Percentiles rank a stretch among this genome's conserved stretches.
phyloP scores from a whole-genome alignment of 2,888 invertebrate species.

The Litoditis marina region DNA sequence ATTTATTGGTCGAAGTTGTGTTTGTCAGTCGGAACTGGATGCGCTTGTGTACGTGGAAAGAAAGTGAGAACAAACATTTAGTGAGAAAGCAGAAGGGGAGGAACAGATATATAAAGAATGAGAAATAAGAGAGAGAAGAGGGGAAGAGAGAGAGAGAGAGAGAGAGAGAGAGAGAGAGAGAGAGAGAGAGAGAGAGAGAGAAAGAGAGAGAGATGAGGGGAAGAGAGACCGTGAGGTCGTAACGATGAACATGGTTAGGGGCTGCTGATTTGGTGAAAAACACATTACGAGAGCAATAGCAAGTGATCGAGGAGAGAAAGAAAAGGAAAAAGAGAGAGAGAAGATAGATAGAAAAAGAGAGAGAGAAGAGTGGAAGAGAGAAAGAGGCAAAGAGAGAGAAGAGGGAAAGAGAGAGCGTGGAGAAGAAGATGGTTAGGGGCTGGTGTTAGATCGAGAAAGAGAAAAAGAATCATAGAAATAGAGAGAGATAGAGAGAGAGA shows the following conservation, averaged over 20 bases:
- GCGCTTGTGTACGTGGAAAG: no score
- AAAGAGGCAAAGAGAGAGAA: constrained; percentile 7
- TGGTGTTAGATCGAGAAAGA: not conserved
- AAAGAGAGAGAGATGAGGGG: no score
- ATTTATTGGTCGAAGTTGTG: no score
- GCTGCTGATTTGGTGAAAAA: no score
- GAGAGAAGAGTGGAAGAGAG: not conserved
- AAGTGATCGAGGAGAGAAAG: no score
- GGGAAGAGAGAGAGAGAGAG: not conserved
- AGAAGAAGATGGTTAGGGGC: no score
- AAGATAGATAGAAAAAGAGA: not conserved
- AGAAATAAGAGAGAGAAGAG: constrained; percentile 10
- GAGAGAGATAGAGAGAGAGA: constrained; percentile 2
- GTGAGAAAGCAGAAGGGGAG: no score
- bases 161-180: constrained; percentile 2
- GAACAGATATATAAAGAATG: no score
- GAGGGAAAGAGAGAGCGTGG: not conserved
- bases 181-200: not conserved
- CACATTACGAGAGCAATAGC: no score
- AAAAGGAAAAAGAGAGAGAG: not conserved
- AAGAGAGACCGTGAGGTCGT: not conserved
- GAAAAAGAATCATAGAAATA: not conserved
- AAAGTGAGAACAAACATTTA: no score
- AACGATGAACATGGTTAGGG: no score
- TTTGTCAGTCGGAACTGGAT: no score